Evolutionary conservation across 2,797 vertebrate genomes (phyloP).

Genomic region (Limnodromus scolopaceus): DNA sequence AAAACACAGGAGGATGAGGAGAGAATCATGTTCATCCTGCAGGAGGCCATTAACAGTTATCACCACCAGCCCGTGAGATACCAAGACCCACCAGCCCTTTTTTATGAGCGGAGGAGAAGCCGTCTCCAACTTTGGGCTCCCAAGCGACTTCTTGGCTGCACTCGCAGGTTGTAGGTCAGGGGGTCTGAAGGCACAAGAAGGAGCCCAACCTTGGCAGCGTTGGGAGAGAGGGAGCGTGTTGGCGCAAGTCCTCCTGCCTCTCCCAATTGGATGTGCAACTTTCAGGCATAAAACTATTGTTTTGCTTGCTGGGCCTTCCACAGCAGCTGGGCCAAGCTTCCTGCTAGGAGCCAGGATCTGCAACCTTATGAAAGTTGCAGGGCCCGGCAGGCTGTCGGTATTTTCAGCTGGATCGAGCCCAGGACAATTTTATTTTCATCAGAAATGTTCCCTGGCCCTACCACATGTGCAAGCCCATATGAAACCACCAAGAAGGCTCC

Average conservation of each 20-base stretch:
- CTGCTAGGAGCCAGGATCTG: slow-evolving; percentile 62
- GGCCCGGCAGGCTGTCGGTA: slow-evolving; percentile 50
- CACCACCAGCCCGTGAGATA: background rate
- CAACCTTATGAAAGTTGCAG: slow-evolving; percentile 62
- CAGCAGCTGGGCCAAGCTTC: slow-evolving; percentile 10
- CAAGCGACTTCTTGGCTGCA: background rate
- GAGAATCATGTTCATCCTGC: background rate
- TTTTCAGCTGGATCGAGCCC: slow-evolving; percentile 62
- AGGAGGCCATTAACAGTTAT: background rate
- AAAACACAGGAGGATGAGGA: background rate
- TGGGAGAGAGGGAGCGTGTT: background rate
- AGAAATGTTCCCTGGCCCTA: slow-evolving; percentile 68
- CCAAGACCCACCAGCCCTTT: background rate
- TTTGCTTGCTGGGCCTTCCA: slow-evolving; percentile 39
- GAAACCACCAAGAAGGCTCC: slow-evolving; percentile 70
- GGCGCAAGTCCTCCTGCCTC: background rate
- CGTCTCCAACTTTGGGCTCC: background rate
- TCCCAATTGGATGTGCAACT: background rate
- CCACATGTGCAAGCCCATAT: slow-evolving; percentile 51
- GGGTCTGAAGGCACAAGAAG: background rate
- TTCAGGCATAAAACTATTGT: slow-evolving; percentile 20
- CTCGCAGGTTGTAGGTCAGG: background rate
- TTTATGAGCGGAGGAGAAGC: background rate
- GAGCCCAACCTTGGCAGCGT: fast-evolving
- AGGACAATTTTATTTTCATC: slow-evolving; percentile 73